phyloP scores from a whole-genome alignment of 2,888 invertebrate genomes.

The Xanthia togata region DNA sequence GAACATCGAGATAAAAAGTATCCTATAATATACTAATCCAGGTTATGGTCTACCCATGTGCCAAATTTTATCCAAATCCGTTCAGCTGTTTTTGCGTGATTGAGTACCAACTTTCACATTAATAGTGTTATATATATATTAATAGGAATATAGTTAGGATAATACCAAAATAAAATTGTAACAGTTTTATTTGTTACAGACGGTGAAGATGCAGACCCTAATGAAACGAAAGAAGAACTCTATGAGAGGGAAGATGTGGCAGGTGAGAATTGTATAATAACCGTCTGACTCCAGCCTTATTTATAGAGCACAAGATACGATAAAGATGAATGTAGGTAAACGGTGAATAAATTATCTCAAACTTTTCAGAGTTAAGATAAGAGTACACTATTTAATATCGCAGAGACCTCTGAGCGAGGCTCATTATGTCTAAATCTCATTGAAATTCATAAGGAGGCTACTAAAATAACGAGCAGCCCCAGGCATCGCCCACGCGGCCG shows the following conservation, averaged over 20 bases:
- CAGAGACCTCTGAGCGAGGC: slow-evolving; percentile 73
- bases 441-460: slow-evolving; percentile 89
- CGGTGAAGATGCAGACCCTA: slow-evolving; percentile 67
- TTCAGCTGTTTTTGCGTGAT: too few species aligned
- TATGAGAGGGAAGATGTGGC: slow-evolving; percentile 72
- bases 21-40: background rate
- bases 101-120: too few species aligned
- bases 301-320: slow-evolving; percentile 35
- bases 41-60: too few species aligned
- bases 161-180: background rate
- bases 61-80: too few species aligned
- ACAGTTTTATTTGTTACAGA: slow-evolving; percentile 66
- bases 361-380: slow-evolving; percentile 65
- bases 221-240: slow-evolving; percentile 69
- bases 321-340: slow-evolving; percentile 52
- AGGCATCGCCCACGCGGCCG: slow-evolving; percentile 76
- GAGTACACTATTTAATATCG: slow-evolving; percentile 74
- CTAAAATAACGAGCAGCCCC: slow-evolving; percentile 85
- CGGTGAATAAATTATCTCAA: slow-evolving; percentile 60
- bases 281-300: background rate
- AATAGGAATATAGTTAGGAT: background rate
- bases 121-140: too few species aligned
- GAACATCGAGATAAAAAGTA: too few species aligned
- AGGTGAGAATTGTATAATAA: slow-evolving; percentile 66
- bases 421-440: slow-evolving; percentile 84